Percentiles rank a stretch among this genome's conserved stretches.
These are phyloP conservation scores for Bombus superbus DNA, from an alignment of 1,140 invertebrate genomes.

Conservation along the genomic window DNA sequence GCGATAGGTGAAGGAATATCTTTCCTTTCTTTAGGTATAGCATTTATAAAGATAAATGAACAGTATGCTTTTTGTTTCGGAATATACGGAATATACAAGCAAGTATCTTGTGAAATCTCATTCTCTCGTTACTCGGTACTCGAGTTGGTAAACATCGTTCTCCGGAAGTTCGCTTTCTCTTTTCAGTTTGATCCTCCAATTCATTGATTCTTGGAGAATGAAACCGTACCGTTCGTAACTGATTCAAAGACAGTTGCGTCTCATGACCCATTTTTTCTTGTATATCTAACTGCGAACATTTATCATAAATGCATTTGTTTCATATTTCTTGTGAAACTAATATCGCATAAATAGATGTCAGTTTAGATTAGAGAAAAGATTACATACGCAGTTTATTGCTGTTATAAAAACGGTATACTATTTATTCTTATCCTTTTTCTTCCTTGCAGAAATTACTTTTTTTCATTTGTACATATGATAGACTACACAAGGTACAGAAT, in stretches of 20 bases:
- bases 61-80: not conserved
- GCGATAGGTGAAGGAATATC: not conserved
- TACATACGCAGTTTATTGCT: too few species aligned
- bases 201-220: conserved; percentile 27
- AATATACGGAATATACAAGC: not conserved
- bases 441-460: too few species aligned
- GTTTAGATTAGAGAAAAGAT: too few species aligned
- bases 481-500: too few species aligned
- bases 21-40: too few species aligned
- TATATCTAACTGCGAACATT: not conserved
- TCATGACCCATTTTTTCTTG: not conserved
- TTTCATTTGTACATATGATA: too few species aligned
- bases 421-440: not conserved
- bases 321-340: not conserved
- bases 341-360: too few species aligned
- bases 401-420: not conserved
- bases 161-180: conserved; percentile 53
- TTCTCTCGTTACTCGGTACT: conserved; percentile 15
- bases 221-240: not conserved
- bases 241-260: not conserved
- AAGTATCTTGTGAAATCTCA: conserved; percentile 35
- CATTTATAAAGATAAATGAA: not conserved
- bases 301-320: not conserved
- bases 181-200: conserved; percentile 29
- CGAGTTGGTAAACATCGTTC: conserved; percentile 41